Percentiles rank a stretch among this genome's conserved stretches.
phyloP scores from a whole-genome alignment of 2,888 invertebrate genomes.

The Aethes cnicana region DNA sequence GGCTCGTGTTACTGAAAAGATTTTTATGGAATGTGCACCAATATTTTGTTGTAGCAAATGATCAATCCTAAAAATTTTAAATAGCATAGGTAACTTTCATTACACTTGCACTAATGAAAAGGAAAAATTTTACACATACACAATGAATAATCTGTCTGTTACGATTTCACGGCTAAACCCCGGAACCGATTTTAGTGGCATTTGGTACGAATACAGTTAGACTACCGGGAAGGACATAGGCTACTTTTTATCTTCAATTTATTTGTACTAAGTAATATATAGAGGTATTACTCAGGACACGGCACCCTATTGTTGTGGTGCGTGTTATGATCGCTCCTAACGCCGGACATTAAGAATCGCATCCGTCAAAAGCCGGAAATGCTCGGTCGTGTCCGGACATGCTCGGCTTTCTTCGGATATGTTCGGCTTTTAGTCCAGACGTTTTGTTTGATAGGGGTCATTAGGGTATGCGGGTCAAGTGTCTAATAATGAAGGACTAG shows the following conservation, averaged over 20 bases:
- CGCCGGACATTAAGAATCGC: slow-evolving; percentile 27
- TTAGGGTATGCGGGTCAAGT: slow-evolving; percentile 21
- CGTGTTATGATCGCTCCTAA: slow-evolving; percentile 7
- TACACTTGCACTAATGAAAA: too few relatives aligned
- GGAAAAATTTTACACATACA: too few relatives aligned
- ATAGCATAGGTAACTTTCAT: too few relatives aligned
- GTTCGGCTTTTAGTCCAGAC: slow-evolving; percentile 25
- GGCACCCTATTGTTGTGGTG: slow-evolving; percentile 16
- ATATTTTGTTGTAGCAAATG: too few relatives aligned
- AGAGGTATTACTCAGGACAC: neutral
- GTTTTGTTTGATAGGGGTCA: slow-evolving; percentile 27
- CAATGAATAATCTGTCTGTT: too few relatives aligned
- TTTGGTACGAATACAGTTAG: too few relatives aligned
- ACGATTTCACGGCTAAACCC: too few relatives aligned
- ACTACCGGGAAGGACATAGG: too few relatives aligned
- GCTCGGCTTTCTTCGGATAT: slow-evolving; percentile 27
- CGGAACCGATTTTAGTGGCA: too few relatives aligned
- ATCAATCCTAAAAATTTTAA: too few relatives aligned
- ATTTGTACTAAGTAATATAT: neutral
- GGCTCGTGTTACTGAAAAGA: slow-evolving; percentile 1
- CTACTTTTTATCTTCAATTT: too few relatives aligned
- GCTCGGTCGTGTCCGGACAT: slow-evolving; percentile 19
- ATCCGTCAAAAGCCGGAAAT: slow-evolving; percentile 30
- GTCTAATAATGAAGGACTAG: slow-evolving; percentile 9
- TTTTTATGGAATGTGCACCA: too few relatives aligned